Evolutionary conservation across 1,140 invertebrate genomes (phyloP).

Genomic region (Euura saliciscinereae): DNA sequence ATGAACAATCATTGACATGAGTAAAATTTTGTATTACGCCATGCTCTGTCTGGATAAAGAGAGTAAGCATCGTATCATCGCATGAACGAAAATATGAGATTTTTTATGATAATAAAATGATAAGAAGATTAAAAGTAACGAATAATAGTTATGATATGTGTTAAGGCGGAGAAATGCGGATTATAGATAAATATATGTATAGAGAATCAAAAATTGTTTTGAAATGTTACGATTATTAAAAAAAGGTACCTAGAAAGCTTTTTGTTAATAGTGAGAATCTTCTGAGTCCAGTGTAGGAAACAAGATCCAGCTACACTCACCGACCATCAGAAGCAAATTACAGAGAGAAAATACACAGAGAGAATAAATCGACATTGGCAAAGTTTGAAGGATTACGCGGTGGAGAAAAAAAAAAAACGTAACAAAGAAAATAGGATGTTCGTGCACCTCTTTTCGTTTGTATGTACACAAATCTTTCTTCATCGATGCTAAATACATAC

Average conservation of each 20-base stretch:
- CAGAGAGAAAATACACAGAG: slow-evolving; percentile 45
- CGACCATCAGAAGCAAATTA: slow-evolving; percentile 52
- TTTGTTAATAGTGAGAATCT: slow-evolving; percentile 57
- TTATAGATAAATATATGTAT: neutral
- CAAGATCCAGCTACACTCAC: slow-evolving; percentile 55
- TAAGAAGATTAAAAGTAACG: too few species aligned
- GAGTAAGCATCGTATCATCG: too few species aligned
- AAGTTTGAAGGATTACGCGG: neutral
- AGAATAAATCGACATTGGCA: slow-evolving; percentile 39
- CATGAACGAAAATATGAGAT: too few species aligned
- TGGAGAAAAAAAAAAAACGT: too few species aligned
- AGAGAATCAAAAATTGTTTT: neutral
- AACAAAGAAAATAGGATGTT: too few species aligned
- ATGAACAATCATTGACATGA: too few species aligned
- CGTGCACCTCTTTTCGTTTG: too few species aligned
- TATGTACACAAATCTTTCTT: too few species aligned
- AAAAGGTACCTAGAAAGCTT: slow-evolving; percentile 54
- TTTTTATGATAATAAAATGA: too few species aligned
- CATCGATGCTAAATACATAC: neutral
- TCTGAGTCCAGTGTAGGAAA: slow-evolving; percentile 55
- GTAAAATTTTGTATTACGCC: too few species aligned
- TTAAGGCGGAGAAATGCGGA: neutral
- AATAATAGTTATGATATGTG: neutral
- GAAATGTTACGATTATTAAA: neutral
- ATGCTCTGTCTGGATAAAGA: too few species aligned